phyloP scores from a whole-genome alignment of 2,888 invertebrate genomes.

The Aethes cnicana region DNA sequence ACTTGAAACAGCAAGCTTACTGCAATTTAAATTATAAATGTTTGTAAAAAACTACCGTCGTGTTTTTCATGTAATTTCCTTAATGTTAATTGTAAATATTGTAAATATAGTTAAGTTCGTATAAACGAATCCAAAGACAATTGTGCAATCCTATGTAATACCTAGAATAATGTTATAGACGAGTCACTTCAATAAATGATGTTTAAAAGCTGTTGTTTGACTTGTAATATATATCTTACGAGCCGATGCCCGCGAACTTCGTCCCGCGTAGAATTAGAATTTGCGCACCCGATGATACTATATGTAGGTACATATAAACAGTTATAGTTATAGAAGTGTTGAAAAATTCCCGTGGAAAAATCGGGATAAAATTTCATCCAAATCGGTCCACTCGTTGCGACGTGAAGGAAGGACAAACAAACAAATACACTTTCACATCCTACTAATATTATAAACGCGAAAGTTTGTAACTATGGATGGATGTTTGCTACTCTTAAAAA shows the following conservation, averaged over 20 bases:
- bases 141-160: conserved; percentile 73
- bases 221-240: conserved; percentile 24
- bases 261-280: background rate
- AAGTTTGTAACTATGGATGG: too few species aligned
- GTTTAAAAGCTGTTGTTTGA: conserved; percentile 44
- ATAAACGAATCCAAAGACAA: conserved; percentile 71
- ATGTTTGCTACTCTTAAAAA: too few species aligned
- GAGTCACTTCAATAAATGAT: conserved; percentile 74
- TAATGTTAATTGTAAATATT: conserved; percentile 38
- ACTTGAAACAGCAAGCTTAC: too few species aligned
- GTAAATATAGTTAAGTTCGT: conserved; percentile 31
- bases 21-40: conserved; percentile 4
- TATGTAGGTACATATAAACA: too few species aligned
- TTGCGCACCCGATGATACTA: too few species aligned
- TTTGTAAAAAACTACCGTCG: conserved; percentile 18
- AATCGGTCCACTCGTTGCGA: too few species aligned
- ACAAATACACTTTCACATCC: too few species aligned
- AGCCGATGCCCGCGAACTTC: background rate
- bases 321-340: too few species aligned
- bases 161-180: conserved; percentile 55
- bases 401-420: too few species aligned
- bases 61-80: conserved; percentile 22
- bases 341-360: too few species aligned
- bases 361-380: too few species aligned
- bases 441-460: too few species aligned